Conservation (phyloP, 2,888 invertebrate genomes). For the Drosophila borborema region DNA sequence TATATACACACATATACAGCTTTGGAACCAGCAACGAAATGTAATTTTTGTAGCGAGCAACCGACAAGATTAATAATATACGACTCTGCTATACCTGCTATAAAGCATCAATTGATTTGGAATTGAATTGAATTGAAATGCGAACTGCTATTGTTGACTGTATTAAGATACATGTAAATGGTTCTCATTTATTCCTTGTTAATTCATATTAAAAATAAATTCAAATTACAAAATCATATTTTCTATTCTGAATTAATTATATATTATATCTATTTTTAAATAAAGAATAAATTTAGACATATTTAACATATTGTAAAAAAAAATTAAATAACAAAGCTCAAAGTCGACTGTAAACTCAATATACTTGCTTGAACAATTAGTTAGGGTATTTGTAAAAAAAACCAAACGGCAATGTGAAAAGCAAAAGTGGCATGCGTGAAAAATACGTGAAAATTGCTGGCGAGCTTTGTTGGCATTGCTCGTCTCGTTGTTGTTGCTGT, state of each 20-base stretch:
- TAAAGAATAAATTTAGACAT: no score
- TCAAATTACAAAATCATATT: no score
- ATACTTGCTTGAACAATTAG: conserved; percentile 10
- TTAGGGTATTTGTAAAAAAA: conserved; percentile 23
- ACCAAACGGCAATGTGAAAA: conserved; percentile 51
- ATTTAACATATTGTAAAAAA: no score
- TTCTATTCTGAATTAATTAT: no score
- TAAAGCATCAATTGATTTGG: not conserved
- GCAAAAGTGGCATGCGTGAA: conserved; percentile 68
- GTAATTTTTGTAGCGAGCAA: conserved; percentile 66
- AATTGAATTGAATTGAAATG: no score
- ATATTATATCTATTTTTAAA: no score
- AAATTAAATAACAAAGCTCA: no score
- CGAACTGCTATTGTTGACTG: no score
- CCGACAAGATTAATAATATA: not conserved
- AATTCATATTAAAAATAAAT: not conserved
- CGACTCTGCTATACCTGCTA: conserved; percentile 21
- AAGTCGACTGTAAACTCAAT: not conserved
- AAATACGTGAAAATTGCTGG: conserved; percentile 74
- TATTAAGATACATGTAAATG: no score
- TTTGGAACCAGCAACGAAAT: conserved; percentile 54
- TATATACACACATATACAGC: conserved; percentile 1
- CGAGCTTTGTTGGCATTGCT: conserved; percentile 6
- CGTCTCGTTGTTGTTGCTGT: conserved; percentile 22
- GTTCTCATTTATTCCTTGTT: no score